Base-by-base conservation (phyloP, 53 echinoderm and acorn worm genomes). In the Paracentrotus lividus region DNA sequence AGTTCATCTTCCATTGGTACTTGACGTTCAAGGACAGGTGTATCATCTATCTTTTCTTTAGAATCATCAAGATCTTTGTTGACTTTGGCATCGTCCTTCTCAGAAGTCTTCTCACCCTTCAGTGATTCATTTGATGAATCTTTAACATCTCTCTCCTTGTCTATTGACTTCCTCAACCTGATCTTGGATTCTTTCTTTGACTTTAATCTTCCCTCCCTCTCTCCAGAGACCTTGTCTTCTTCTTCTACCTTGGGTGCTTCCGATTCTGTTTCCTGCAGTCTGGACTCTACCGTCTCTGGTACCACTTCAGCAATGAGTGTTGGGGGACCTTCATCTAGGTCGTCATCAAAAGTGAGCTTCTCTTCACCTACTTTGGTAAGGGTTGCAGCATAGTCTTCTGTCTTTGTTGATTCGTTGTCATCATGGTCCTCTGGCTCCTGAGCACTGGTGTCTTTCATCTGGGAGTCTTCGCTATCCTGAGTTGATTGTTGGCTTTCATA, bases 181-280 rank as follows among this genome's bases (percentile, higher is more conserved):
- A 92, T 60, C 85, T 94, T 94, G 60, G 94, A 88, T 31, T 94
- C 94, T 65, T 94, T 94, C 68, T 90, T 94, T 14, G 90, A 9
- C 32, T 69, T 93, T 54, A 56, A 36, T 78, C 59, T 91, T 43
- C 77, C 88, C 2, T 72, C 91, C 56, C 85, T 90, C 72, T 95
- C 67, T 42, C 42, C 96, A 34, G 89, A 24, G 1, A 58, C 57
- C 92, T 93, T 93, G 5, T 27, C 84, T 1, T 14, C 81, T 64
- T 84, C 96, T 27, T 64, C 94, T 26, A 47, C 85, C 49, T 93
- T 92, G 9, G 92, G 92, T 36, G 58, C 92, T 92, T 92, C 92
- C 40, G 52, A 43, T 3, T 87, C 95, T 7, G 31, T 52, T 32
- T 85, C 86, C 81, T 84, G 78, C 61, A 85, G 49, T 29, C 36